phyloP scores from a whole-genome alignment of 2,888 invertebrate genomes.

The Erannis defoliaria region DNA sequence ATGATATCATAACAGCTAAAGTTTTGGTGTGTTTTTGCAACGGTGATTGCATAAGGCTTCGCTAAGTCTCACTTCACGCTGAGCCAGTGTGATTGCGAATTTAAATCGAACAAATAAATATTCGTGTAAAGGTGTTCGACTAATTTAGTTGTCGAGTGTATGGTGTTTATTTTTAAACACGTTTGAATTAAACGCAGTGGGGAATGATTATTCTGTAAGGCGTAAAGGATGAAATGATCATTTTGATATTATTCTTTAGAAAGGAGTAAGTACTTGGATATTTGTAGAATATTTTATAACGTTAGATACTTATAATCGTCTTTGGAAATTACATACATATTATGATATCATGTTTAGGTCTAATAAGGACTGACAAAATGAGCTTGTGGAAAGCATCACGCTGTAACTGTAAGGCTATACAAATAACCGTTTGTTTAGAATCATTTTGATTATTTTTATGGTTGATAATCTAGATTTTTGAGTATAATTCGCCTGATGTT shows the following conservation, averaged over 20 bases:
- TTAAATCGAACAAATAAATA: slow-evolving; percentile 62
- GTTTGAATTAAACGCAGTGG: slow-evolving; percentile 41
- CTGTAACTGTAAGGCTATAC: no score
- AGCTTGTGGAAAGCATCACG: no score
- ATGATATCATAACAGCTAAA: slow-evolving; percentile 12
- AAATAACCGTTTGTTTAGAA: no score
- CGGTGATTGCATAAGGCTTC: slow-evolving; percentile 20
- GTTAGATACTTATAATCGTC: no score
- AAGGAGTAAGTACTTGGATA: no score
- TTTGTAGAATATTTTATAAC: no score
- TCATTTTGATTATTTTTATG: no score
- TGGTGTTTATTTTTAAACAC: slow-evolving; percentile 47
- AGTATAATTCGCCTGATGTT: no score
- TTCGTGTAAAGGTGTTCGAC: slow-evolving; percentile 52
- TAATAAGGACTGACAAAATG: no score
- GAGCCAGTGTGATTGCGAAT: slow-evolving; percentile 62
- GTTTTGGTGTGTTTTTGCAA: slow-evolving; percentile 32
- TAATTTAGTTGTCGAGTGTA: slow-evolving; percentile 65
- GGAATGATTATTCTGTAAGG: slow-evolving; percentile 21
- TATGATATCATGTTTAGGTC: no score
- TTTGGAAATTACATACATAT: no score
- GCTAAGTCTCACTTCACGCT: slow-evolving; percentile 50
- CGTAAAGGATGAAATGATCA: slow-evolving; percentile 2
- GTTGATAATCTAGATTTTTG: no score
- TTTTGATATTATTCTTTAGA: slow-evolving; percentile 8